phyloP scores from a whole-genome alignment of 2,797 vertebrate species.

The Clarias fuscus region DNA sequence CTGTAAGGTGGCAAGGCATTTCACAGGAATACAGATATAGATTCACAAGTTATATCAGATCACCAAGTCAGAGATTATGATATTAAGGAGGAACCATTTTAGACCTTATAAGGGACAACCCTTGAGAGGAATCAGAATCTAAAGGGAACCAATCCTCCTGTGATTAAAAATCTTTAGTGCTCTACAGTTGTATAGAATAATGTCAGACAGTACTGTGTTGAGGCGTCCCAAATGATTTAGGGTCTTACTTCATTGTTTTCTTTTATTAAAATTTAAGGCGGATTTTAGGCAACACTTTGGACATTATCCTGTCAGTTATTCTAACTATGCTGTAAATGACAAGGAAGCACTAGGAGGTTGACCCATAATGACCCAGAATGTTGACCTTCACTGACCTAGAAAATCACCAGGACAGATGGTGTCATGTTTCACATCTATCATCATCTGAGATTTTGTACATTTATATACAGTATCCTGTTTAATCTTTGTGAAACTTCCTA shows the following conservation, averaged over 20 bases:
- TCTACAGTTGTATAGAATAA: neutral
- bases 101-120: neutral
- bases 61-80: neutral
- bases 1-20: neutral
- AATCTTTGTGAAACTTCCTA: neutral
- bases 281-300: neutral
- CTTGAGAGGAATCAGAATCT: neutral
- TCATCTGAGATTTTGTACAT: neutral
- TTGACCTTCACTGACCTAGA: neutral
- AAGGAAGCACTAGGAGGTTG: neutral
- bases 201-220: neutral
- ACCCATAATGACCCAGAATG: neutral
- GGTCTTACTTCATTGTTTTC: neutral
- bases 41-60: neutral
- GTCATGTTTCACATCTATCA: constrained; percentile 9
- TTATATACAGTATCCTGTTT: neutral
- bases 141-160: neutral
- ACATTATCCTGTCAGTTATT: neutral
- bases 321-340: constrained; percentile 2
- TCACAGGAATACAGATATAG: neutral
- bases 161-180: neutral
- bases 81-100: neutral
- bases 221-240: neutral
- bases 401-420: neutral
- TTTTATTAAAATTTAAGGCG: neutral